phyloP scores from a whole-genome alignment of 2,113 vertebrate species.

The Chlamydotis undulata region DNA sequence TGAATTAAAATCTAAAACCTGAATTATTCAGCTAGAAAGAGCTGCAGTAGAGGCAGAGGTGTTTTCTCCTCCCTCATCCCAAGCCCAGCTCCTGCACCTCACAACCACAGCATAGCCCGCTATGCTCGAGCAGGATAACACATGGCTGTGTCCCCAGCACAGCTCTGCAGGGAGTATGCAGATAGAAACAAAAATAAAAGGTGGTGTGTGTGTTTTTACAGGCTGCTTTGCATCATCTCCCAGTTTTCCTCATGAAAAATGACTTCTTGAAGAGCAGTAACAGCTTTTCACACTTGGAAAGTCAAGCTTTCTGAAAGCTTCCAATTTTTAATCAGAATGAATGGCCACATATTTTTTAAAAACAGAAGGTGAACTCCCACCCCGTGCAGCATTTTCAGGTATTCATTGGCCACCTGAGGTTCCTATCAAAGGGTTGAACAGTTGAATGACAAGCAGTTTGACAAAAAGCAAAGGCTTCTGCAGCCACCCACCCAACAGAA shows the following conservation, averaged over 20 bases:
- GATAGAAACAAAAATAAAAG: neutral
- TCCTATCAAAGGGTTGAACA: neutral
- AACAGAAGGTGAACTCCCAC: neutral
- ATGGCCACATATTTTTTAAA: neutral
- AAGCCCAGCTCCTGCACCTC: neutral
- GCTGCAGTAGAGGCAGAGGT: neutral
- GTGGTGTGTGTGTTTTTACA: neutral
- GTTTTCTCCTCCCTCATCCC: neutral
- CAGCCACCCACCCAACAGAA: neutral
- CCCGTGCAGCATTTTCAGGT: neutral
- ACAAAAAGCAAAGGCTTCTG: neutral
- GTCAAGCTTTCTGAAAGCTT: neutral
- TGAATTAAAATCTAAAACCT: neutral
- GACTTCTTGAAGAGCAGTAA: neutral
- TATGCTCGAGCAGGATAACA: neutral
- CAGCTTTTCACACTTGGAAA: neutral
- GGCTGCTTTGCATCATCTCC: neutral
- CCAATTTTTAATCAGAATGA: neutral
- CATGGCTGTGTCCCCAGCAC: neutral
- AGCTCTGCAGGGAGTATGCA: neutral
- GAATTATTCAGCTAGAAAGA: neutral
- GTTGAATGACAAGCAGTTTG: neutral
- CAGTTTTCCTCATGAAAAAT: neutral
- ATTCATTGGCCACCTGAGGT: neutral
- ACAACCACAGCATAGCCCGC: rapidly evolving